Evolutionary conservation across 2,888 invertebrate species (phyloP).

Genomic region (Pemphredon lugubris): DNA sequence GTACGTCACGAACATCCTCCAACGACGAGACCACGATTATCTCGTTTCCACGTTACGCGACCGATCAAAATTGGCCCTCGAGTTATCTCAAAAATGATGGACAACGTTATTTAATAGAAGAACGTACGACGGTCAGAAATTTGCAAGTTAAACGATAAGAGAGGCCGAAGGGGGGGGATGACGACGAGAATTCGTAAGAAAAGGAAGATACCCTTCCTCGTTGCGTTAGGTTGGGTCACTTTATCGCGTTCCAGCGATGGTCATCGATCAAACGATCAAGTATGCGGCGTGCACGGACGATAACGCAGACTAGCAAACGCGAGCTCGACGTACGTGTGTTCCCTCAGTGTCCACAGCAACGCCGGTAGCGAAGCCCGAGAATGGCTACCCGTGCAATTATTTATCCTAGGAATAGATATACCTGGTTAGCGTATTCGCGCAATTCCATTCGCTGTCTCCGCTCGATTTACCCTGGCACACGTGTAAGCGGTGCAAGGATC

Average conservation of each 20-base stretch:
- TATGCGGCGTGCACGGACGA: not conserved
- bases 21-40: too few species aligned
- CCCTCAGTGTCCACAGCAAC: constrained; percentile 27
- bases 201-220: too few species aligned
- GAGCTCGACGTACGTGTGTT: constrained; percentile 25
- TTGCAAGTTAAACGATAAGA: too few species aligned
- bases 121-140: too few species aligned
- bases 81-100: too few species aligned
- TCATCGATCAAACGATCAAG: constrained; percentile 3
- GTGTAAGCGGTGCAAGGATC: constrained; percentile 3
- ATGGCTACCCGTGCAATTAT: constrained; percentile 59
- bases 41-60: too few species aligned
- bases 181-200: not conserved
- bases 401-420: constrained; percentile 49
- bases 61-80: too few species aligned
- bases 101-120: too few species aligned
- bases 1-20: too few species aligned
- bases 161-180: not conserved
- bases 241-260: not conserved
- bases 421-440: constrained; percentile 42
- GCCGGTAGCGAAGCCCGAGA: constrained; percentile 39
- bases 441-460: constrained; percentile 57
- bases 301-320: too few species aligned
- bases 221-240: not conserved
- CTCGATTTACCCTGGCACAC: not conserved